phyloP scores from a whole-genome alignment of 1,140 invertebrate species.

The Micrasema minimum region DNA sequence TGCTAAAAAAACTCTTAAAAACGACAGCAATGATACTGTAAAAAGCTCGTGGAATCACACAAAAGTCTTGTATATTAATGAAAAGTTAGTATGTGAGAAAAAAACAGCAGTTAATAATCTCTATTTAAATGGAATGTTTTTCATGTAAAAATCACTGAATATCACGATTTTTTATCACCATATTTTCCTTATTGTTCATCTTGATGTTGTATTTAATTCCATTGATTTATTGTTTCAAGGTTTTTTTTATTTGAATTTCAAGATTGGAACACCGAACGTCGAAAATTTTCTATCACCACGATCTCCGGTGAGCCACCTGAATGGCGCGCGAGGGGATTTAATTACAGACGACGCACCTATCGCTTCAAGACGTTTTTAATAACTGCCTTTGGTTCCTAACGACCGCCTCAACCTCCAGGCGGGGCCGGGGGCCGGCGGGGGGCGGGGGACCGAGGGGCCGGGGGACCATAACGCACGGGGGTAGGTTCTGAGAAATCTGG shows the following conservation, averaged over 20 bases:
- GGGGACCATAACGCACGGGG: conserved; percentile 49
- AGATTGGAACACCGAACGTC: background rate
- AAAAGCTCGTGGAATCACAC: too few relatives aligned
- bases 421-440: conserved; percentile 44
- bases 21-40: too few relatives aligned
- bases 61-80: too few relatives aligned
- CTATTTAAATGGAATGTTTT: too few relatives aligned
- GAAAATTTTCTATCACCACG: conserved; percentile 24
- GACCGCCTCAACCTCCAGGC: conserved; percentile 58
- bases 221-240: too few relatives aligned
- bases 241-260: background rate
- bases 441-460: conserved; percentile 49
- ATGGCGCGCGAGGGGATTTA: conserved; percentile 53
- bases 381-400: conserved; percentile 68
- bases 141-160: too few relatives aligned
- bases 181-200: too few relatives aligned
- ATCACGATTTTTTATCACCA: too few relatives aligned
- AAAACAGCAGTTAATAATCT: too few relatives aligned
- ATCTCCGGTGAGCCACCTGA: conserved; percentile 30
- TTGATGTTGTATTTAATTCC: too few relatives aligned
- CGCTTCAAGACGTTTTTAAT: conserved; percentile 69
- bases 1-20: background rate
- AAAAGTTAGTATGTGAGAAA: too few relatives aligned
- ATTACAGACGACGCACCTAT: conserved; percentile 67
- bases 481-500: conserved; percentile 33